Evolutionary conservation across 2,797 vertebrate genomes (phyloP).

Genomic region (Erithacus rubecula): DNA sequence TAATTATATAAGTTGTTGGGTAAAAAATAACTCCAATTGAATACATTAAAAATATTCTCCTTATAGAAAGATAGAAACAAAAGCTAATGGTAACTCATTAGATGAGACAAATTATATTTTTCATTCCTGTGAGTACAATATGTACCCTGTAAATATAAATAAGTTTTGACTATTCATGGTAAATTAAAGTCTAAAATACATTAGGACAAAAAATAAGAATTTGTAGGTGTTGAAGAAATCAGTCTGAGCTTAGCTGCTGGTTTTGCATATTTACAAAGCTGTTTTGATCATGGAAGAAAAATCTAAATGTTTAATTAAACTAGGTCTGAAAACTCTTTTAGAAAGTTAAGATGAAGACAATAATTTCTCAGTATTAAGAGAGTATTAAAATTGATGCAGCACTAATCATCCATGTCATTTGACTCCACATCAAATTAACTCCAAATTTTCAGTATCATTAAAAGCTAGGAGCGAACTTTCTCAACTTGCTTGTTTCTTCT

Average conservation of each 20-base stretch:
- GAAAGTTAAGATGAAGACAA: neutral
- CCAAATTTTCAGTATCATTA: neutral
- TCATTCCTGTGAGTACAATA: neutral
- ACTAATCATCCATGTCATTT: neutral
- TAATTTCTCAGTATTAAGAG: neutral
- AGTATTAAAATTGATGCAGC: neutral
- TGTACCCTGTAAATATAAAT: constrained; percentile 13
- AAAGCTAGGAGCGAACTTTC: neutral
- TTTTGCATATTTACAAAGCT: neutral
- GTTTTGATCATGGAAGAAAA: neutral
- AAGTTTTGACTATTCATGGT: neutral
- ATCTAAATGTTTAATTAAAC: neutral
- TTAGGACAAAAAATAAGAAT: neutral
- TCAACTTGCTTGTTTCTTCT: neutral
- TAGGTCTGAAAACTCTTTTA: neutral
- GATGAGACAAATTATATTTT: constrained; percentile 9
- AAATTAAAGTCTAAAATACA: neutral
- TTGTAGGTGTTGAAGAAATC: neutral
- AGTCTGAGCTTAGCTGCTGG: neutral
- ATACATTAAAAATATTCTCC: neutral
- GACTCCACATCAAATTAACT: neutral
- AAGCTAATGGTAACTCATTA: constrained; percentile 21
- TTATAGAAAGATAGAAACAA: constrained; percentile 16
- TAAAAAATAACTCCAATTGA: constrained; percentile 35
- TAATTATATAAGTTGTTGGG: neutral